Evolutionary conservation across 2,888 invertebrate species (phyloP).

Genomic region (Microplitis manilae): DNA sequence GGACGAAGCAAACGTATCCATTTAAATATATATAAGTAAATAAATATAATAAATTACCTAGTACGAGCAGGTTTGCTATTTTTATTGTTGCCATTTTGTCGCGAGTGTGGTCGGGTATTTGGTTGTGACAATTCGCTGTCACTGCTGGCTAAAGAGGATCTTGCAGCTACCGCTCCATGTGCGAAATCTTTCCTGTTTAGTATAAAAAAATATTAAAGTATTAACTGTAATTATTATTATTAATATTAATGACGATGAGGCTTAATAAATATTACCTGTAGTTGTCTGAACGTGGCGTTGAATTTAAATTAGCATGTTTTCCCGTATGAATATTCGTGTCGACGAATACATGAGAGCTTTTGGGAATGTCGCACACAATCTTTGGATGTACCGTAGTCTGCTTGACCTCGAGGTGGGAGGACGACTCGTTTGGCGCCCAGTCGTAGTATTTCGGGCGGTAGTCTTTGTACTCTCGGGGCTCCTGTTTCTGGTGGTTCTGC

Average conservation of each 20-base stretch:
- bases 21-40: not conserved
- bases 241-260: not conserved
- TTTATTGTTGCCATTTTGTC: slow-evolving; percentile 59
- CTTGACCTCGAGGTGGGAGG: slow-evolving; percentile 60
- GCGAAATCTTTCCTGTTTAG: slow-evolving; percentile 76
- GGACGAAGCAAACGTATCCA: slow-evolving; percentile 17
- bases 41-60: slow-evolving; percentile 53
- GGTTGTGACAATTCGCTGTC: slow-evolving; percentile 74
- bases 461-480: slow-evolving; percentile 74
- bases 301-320: slow-evolving; percentile 56
- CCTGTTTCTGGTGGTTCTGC: slow-evolving; percentile 73
- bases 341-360: slow-evolving; percentile 64
- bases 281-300: slow-evolving; percentile 75
- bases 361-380: slow-evolving; percentile 76
- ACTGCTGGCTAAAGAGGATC: slow-evolving; percentile 73
- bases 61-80: slow-evolving; percentile 58
- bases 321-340: slow-evolving; percentile 56
- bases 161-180: slow-evolving; percentile 74
- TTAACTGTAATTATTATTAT: not conserved
- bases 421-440: slow-evolving; percentile 58
- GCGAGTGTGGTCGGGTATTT: slow-evolving; percentile 68
- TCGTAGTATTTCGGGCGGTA: slow-evolving; percentile 69
- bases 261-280: slow-evolving; percentile 73
- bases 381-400: slow-evolving; percentile 75
- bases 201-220: slow-evolving; percentile 10